Evolutionary conservation across 2,888 invertebrate genomes (phyloP).

Genomic region (Microctonus hyperodae): DNA sequence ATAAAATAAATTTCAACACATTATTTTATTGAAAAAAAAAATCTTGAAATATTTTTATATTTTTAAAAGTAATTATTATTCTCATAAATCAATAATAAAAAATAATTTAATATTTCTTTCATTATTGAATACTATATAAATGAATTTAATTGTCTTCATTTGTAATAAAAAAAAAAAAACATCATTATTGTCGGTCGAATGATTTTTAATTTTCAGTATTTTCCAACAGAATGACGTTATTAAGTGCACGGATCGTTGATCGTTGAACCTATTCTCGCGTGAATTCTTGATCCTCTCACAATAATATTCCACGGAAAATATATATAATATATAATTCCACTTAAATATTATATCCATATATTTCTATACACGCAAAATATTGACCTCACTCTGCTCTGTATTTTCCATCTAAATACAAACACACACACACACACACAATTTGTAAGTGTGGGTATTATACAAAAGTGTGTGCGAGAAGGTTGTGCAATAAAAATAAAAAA

Average conservation of each 20-base stretch:
- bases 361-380: too few relatives aligned
- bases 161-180: neutral
- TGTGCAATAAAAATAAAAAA: neutral
- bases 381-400: neutral
- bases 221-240: constrained; percentile 37
- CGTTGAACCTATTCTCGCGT: constrained; percentile 30
- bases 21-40: neutral
- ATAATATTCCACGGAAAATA: constrained; percentile 35
- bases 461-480: too few relatives aligned
- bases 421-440: neutral
- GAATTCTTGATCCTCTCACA: constrained; percentile 38
- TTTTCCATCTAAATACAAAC: constrained; percentile 11
- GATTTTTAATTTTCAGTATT: constrained; percentile 39
- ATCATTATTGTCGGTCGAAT: constrained; percentile 31
- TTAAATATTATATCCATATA: neutral
- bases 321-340: constrained; percentile 4
- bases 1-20: neutral
- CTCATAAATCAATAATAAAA: neutral
- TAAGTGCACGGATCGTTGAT: constrained; percentile 39
- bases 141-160: neutral
- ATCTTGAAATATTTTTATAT: too few relatives aligned
- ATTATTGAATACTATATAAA: neutral
- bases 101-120: neutral
- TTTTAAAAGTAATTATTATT: neutral
- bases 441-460: too few relatives aligned